Evolutionary conservation across 2,797 vertebrate genomes (phyloP).

Genomic region (Sus cebifrons): DNA sequence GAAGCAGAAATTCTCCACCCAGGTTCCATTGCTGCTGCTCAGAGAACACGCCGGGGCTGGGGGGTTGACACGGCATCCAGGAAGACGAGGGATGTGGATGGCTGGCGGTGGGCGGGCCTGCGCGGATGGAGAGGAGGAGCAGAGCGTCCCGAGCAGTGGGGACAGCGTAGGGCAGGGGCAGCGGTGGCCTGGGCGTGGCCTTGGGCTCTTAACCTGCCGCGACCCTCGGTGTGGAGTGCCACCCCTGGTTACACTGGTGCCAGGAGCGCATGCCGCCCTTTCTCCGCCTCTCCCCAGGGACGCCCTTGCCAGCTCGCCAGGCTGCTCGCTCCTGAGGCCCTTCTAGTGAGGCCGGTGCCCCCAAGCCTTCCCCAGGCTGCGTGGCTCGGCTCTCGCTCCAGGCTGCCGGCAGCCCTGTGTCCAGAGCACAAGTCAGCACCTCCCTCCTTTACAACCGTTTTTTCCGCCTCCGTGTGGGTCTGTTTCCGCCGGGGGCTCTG

Average conservation of each 20-base stretch:
- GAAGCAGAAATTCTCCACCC: not conserved
- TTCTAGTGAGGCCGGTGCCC: not conserved
- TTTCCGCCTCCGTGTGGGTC: too few relatives aligned
- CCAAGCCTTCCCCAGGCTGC: not conserved
- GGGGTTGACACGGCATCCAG: not conserved
- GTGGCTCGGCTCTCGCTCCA: not conserved
- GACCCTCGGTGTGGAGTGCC: not conserved
- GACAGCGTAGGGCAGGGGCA: not conserved
- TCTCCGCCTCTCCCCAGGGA: not conserved
- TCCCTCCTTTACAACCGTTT: not conserved
- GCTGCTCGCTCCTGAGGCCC: not conserved
- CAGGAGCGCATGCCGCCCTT: not conserved
- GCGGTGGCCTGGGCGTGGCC: not conserved
- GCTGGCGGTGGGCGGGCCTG: not conserved
- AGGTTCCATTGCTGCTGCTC: not conserved
- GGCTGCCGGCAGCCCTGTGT: not conserved
- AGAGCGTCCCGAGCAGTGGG: not conserved
- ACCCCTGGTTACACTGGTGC: not conserved
- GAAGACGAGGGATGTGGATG: not conserved
- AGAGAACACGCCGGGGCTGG: not conserved
- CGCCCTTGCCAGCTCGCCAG: not conserved
- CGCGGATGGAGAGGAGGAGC: not conserved
- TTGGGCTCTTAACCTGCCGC: rapidly evolving
- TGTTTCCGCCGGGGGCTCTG: not conserved
- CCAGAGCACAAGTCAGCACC: not conserved